Percentiles rank a stretch among this genome's conserved stretches.
Evolutionary conservation across 1,140 invertebrate species (phyloP).

Genomic region (Cydia fagiglandana): DNA sequence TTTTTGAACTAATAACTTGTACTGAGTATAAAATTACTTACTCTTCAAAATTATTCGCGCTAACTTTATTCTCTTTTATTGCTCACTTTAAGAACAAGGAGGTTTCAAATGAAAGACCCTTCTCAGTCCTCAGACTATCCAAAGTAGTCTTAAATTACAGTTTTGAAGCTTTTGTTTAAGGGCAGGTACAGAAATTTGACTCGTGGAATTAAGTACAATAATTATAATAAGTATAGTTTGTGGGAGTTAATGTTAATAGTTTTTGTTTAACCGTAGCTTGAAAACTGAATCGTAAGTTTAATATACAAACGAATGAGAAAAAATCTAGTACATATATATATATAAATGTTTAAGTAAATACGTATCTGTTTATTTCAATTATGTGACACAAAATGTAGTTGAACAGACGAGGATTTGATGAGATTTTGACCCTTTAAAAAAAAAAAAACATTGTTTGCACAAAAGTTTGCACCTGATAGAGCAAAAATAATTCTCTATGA

Average conservation of each 20-base stretch:
- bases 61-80: neutral
- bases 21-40: neutral
- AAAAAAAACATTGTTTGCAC: too few relatives aligned
- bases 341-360: too few relatives aligned
- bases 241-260: neutral
- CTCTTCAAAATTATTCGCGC: neutral
- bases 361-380: too few relatives aligned
- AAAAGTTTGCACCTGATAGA: too few relatives aligned
- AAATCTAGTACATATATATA: too few relatives aligned
- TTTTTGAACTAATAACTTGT: neutral
- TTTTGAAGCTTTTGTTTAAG: neutral
- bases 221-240: neutral
- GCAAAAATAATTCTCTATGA: too few relatives aligned
- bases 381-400: too few relatives aligned
- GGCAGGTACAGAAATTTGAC: too few relatives aligned
- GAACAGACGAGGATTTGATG: too few relatives aligned
- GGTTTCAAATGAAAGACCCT: neutral
- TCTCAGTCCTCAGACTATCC: neutral
- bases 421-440: too few relatives aligned
- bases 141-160: conserved; percentile 7
- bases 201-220: neutral
- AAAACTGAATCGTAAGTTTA: too few relatives aligned
- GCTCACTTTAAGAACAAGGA: neutral
- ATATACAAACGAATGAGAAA: too few relatives aligned
- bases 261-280: neutral